Base-by-base conservation (phyloP, 2,888 invertebrate species). In the Homarus gammarus region DNA sequence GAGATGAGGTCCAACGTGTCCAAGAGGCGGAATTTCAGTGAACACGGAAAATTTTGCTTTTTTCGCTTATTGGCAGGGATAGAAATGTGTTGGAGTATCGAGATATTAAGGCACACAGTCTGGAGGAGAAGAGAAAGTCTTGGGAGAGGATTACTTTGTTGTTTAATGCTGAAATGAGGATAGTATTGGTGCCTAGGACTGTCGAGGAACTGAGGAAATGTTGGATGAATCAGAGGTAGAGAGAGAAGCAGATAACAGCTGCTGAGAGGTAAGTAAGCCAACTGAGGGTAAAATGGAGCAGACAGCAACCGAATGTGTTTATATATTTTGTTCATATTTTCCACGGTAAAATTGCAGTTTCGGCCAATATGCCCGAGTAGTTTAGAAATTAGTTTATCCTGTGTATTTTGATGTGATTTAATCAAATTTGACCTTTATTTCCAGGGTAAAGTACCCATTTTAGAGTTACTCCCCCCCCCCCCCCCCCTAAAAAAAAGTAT, bases 11-110 rank as follows among this genome's bases (percentile, higher is more conserved):
- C 70, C 31, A 31, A 18, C 70, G 18, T 36, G n/a, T 36, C 36
- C 70, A 70, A 70, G 70, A 70, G 70, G 70, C 70, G 70, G 31
- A 70, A 70, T 70, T 70, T 70, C 70, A 70, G 70, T 31, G 70
- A 70, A 70, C 70, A 64, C 8, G 64, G 64, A 64, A 64, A 64
- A 64, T 31, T 64, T 31, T 64, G 8, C 31, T 64, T 27, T 64
- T 64, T 12, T 64, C 64, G 6, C 64, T 64, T 0, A 64, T 64
- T 31, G 31, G 31, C 64, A 70, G 36, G 70, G 70, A 70, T 18
- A 70, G 31, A 31, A n/a, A 70, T n/a, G 70, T 70, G 70, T 15
- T 70, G 70, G 31, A 70, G 70, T 70, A 70, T 31, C 31, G 36
- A 36, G 70, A 70, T 31, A 70, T 70, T 31, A 70, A 70, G 70